Base-by-base conservation (phyloP, 2,113 vertebrate genomes). In the Callocephalon fimbriatum region DNA sequence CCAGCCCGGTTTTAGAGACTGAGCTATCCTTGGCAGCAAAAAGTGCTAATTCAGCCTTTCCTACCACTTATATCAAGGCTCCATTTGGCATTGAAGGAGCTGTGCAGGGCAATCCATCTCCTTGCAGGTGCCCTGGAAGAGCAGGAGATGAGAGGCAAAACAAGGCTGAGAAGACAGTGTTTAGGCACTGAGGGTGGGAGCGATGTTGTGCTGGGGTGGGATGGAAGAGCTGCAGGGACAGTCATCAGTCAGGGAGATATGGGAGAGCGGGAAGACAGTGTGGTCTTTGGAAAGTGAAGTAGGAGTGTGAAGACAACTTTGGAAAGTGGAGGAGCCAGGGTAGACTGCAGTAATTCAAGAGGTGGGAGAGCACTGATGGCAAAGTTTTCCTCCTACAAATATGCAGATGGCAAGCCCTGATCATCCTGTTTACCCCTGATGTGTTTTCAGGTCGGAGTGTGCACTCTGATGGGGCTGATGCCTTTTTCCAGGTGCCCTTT, bases 31-130 rank as follows among this genome's bases (percentile, higher is more conserved):
- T 67, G 23, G 86, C 75, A 95, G 68, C 72, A 88, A 77, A 90
- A 96, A 88, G 38, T 84, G 94, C 79, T 59, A 80, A 84, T 84
- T 93, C 95, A 93, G 88, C 54, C 68, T 71, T 92, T 92, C 50
- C 61, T 92, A 42, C 51, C 16, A 23, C 72, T 80, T 84, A 10
- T 27, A 10, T 35, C 32, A 40, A 63, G 68, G 63, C 72, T 92
- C 20, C 0, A 0, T 50, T 76, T 80, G 85, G 54, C 85, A 74
- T 59, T 73, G n/a, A 44, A 78, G 87, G 62, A 61, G 15, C 66
- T 45, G 9, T 21, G 42, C 45, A 31, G 23, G 59, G 42, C 59
- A 78, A 23, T 32, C 67, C 1, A 0, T 50, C 31, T 58, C 53
- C 50, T 58, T 76, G 27, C 76, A 47, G 56, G 19, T 2, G 0